Percentiles rank a stretch among this genome's conserved stretches.
Conservation (phyloP, 1,140 invertebrate species). For the Eubasilissa regina region DNA sequence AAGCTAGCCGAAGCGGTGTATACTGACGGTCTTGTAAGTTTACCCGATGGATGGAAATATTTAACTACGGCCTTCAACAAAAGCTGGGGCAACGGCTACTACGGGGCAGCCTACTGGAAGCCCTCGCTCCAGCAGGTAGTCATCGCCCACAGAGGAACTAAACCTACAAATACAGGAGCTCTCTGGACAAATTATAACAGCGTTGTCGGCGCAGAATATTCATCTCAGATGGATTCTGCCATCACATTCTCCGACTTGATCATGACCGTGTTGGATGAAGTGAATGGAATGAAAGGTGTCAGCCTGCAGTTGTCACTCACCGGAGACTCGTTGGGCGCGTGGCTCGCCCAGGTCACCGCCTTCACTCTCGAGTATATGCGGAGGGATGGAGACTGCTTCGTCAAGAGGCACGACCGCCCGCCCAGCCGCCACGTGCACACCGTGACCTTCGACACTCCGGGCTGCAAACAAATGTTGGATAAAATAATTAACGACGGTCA, state of each 20-base stretch:
- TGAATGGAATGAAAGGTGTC: background rate
- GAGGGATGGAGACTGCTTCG: background rate
- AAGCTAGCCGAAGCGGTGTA: no score
- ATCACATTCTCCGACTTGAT: background rate
- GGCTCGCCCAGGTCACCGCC: slow-evolving; percentile 6
- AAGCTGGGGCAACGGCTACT: background rate
- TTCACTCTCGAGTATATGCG: background rate
- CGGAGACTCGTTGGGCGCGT: slow-evolving; percentile 8
- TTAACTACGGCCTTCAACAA: background rate
- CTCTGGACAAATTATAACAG: background rate
- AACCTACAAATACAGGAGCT: no score
- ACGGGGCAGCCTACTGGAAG: no score
- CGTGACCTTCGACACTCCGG: slow-evolving; percentile 6
- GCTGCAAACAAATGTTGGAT: background rate
- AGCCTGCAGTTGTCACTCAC: background rate
- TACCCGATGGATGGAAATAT: background rate
- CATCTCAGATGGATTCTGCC: background rate
- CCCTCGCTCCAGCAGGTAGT: no score
- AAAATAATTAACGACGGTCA: background rate
- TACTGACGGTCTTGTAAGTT: no score
- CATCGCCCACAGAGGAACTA: no score
- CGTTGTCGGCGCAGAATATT: background rate
- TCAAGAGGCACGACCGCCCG: no score
- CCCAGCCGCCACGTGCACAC: background rate
- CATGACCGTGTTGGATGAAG: background rate